Percentiles rank a stretch among this genome's conserved stretches.
These are phyloP conservation scores for Seira musarum DNA, from an alignment of 2,888 invertebrate genomes.

Conservation along the genomic window DNA sequence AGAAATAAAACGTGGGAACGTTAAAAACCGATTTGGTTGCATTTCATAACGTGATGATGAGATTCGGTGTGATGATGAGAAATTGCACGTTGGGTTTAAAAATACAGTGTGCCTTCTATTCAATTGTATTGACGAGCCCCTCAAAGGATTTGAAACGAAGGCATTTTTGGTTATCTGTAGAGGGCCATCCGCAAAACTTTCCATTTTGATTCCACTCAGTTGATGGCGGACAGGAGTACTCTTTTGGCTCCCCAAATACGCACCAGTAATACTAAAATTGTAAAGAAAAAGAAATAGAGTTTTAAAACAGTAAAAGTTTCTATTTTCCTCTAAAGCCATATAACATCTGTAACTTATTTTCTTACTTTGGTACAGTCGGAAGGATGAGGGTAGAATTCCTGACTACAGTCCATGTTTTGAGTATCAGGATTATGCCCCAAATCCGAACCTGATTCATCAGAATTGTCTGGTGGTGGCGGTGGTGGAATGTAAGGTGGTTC, in stretches of 20 bases:
- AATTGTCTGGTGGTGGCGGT: neutral
- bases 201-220: constrained; percentile 82
- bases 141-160: constrained; percentile 48
- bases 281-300: neutral
- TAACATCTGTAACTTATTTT: neutral
- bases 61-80: too few species aligned
- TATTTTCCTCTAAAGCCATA: too few species aligned
- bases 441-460: neutral
- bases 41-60: neutral
- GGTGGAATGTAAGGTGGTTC: constrained; percentile 15
- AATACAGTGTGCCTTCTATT: constrained; percentile 9
- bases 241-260: constrained; percentile 82
- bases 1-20: neutral
- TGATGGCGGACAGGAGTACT: constrained; percentile 82
- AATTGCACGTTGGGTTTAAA: neutral
- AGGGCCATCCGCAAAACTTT: constrained; percentile 87
- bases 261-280: constrained; percentile 85
- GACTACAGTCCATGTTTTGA: constrained; percentile 64
- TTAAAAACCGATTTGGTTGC: neutral
- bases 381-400: constrained; percentile 68
- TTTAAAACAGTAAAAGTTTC: neutral
- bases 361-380: constrained; percentile 69
- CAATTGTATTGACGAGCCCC: constrained; percentile 40
- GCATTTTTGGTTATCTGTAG: constrained; percentile 35
- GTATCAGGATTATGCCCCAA: neutral